Evolutionary conservation across 2,113 vertebrate genomes (phyloP).

Genomic region (Rissa tridactyla): DNA sequence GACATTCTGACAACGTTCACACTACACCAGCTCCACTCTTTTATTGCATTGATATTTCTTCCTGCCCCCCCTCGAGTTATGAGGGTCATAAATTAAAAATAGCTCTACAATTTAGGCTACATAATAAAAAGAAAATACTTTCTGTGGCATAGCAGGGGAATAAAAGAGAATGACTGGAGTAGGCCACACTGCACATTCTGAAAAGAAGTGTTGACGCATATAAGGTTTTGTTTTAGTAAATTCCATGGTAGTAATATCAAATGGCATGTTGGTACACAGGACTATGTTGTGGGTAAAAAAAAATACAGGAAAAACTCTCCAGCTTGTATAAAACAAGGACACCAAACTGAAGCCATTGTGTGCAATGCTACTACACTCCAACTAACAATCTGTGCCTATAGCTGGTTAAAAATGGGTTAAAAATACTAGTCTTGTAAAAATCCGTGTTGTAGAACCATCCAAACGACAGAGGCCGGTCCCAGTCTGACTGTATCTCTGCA

Average conservation of each 20-base stretch:
- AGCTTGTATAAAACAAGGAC: background rate
- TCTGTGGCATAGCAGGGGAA: background rate
- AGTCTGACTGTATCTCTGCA: background rate
- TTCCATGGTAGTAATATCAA: background rate
- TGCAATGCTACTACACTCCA: rapidly evolving
- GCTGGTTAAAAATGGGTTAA: background rate
- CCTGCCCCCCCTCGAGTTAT: background rate
- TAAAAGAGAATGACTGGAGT: background rate
- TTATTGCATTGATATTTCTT: constrained; percentile 40
- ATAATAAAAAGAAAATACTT: background rate
- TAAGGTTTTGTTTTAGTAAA: background rate
- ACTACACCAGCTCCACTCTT: background rate
- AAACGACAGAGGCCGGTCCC: background rate
- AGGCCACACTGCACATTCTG: background rate
- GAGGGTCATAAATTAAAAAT: constrained; percentile 45
- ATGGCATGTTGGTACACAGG: background rate
- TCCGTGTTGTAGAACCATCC: background rate
- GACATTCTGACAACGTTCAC: constrained; percentile 28
- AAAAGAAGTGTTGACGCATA: background rate
- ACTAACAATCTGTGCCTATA: background rate
- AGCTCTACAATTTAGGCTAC: background rate
- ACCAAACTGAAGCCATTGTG: background rate
- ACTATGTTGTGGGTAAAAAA: background rate
- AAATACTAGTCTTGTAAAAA: background rate
- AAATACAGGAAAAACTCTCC: background rate